These are phyloP conservation scores for Scaptomyza reducta DNA, from an alignment of 2,888 invertebrate genomes.

Conservation along the genomic window DNA sequence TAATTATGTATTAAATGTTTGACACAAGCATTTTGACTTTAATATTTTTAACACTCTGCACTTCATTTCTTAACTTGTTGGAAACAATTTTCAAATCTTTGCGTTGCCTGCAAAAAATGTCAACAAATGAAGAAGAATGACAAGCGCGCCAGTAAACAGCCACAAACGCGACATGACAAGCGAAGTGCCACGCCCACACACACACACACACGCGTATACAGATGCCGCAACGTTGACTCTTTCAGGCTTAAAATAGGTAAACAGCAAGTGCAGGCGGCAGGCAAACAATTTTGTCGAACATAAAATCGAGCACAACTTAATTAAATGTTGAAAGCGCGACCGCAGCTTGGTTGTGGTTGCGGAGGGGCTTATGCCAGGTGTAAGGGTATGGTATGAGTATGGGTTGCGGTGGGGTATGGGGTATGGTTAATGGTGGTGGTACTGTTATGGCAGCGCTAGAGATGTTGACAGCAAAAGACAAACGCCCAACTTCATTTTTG, in stretches of 20 bases:
- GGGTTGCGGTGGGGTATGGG: neutral
- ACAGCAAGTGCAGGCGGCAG: constrained; percentile 49
- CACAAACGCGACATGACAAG: constrained; percentile 51
- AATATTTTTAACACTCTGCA: constrained; percentile 9
- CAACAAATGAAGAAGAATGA: constrained; percentile 34
- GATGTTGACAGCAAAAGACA: constrained; percentile 61
- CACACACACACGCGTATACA: constrained; percentile 6
- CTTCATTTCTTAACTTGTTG: constrained; percentile 14
- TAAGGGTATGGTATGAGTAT: neutral
- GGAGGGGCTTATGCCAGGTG: neutral
- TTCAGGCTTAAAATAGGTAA: constrained; percentile 41
- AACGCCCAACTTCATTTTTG: constrained; percentile 64
- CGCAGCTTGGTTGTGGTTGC: constrained; percentile 56
- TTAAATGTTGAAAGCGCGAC: constrained; percentile 76
- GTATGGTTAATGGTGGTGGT: neutral
- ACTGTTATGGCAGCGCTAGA: constrained; percentile 29
- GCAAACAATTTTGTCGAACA: constrained; percentile 74
- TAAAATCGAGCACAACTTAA: constrained; percentile 79
- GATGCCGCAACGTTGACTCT: constrained; percentile 45
- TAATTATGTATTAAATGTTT: neutral
- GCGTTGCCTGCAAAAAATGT: constrained; percentile 40
- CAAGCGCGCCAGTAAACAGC: constrained; percentile 21
- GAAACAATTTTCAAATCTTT: constrained; percentile 45
- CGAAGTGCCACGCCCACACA: constrained; percentile 29
- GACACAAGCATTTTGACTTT: neutral